Conservation (phyloP, 2,797 vertebrate species). For the Pogonophryne albipinna region DNA sequence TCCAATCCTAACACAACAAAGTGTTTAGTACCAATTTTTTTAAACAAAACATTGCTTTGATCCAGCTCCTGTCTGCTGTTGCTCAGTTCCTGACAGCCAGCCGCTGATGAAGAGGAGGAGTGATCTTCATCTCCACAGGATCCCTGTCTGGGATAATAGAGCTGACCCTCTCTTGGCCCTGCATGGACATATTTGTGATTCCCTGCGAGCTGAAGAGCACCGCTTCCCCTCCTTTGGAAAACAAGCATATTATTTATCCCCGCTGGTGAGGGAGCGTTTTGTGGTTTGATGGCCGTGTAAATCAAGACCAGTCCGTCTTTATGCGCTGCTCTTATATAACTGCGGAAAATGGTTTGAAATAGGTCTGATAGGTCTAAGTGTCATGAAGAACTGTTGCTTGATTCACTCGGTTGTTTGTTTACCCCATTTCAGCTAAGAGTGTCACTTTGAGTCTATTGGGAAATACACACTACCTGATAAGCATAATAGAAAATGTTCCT, state of each 20-base stretch:
- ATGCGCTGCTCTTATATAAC: conserved; percentile 50
- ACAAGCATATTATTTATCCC: conserved; percentile 77
- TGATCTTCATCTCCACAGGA: conserved; percentile 43
- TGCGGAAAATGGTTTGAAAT: conserved; percentile 47
- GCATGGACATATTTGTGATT: conserved; percentile 83
- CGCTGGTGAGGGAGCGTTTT: conserved; percentile 36
- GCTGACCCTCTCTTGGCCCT: conserved; percentile 55
- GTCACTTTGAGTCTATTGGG: background rate
- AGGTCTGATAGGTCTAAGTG: background rate
- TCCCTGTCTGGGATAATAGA: conserved; percentile 61
- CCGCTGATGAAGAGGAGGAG: conserved; percentile 13
- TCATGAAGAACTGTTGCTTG: background rate
- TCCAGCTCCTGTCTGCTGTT: background rate
- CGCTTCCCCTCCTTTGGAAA: conserved; percentile 75
- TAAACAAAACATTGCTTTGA: conserved; percentile 5
- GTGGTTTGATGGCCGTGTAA: conserved; percentile 50
- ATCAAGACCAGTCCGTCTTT: conserved; percentile 56
- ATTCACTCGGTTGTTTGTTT: conserved; percentile 22
- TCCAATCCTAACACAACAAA: background rate
- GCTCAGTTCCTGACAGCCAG: conserved; percentile 28
- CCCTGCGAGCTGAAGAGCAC: conserved; percentile 64
- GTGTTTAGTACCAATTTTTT: background rate
- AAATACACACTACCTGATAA: background rate
- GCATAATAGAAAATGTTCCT: background rate
- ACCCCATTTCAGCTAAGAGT: no score